Base-by-base conservation (phyloP, 2,888 invertebrate genomes). In the Hydrotaea diabolus region DNA sequence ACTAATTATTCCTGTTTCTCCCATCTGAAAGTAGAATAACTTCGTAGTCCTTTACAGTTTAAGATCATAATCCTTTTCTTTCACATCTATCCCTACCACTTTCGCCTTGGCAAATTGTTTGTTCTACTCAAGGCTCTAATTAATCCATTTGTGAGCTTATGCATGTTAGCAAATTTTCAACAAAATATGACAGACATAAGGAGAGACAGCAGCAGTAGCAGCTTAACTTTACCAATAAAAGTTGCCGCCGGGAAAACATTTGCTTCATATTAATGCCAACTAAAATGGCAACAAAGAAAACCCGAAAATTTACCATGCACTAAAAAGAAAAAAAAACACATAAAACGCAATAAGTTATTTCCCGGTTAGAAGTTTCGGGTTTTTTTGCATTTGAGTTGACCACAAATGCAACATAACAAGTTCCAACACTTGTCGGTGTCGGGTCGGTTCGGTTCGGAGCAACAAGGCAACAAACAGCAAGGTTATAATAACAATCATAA, bases 211-310 rank as follows among this genome's bases (percentile, higher is more conserved):
- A 39, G 39, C 39, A 39, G 39, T 11, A 39, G 39, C 88, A 89
- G 89, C 90, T 90, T 90, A 90, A 90, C 90, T 90, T 90, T 90
- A 89, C 90, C 91, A 90, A 90, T 90, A 90, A 90, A 90, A 90
- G 89, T 89, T 89, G 87, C 88, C 87, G 83, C 80, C 80, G 85
- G 85, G 80, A 39, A 77, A 85, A 59, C 83, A 71, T 80, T 73
- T 86, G 74, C 82, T 69, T 82, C 49, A 31, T 19, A 46, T 39
- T 46, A 21, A 53, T 36, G 19, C 64, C n/a, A 74, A 8, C 46
- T 15, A 57, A 74, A 76, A 73, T 53, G 26, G 36, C 74, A 62
- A 75, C 43, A 53, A 62, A 55, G 39, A 78, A 43, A 78, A 74
- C 57, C 69, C 4, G 13, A 71, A 77, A 86, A 53, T 83, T 80